Percentiles rank a stretch among this genome's conserved stretches.
phyloP scores from a whole-genome alignment of 2,113 vertebrate species.

The Vireo altiloquus region DNA sequence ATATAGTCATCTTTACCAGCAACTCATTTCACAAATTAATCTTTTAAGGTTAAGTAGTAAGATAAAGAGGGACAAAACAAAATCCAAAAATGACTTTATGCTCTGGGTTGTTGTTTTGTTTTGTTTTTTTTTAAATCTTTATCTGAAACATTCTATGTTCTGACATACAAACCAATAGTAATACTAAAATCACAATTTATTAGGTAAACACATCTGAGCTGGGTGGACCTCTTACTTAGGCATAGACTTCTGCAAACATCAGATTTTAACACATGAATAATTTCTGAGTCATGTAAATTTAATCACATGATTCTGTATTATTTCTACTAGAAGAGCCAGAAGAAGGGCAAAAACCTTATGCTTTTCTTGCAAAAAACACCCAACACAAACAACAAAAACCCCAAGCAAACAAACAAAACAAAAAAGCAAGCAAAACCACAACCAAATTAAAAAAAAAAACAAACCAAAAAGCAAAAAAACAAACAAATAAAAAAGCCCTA shows the following conservation, averaged over 20 bases:
- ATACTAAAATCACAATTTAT: background rate
- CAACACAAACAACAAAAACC: background rate
- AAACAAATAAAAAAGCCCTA: background rate
- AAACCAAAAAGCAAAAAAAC: background rate
- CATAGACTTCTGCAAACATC: background rate
- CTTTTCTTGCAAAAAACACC: background rate
- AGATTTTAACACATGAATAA: background rate
- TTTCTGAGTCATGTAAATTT: background rate
- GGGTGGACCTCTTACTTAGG: background rate
- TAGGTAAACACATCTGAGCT: background rate
- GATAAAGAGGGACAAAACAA: background rate
- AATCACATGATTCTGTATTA: background rate
- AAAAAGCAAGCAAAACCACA: background rate
- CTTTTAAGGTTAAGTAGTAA: background rate
- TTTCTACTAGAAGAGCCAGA: background rate
- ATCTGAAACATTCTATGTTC: background rate
- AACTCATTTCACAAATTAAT: background rate
- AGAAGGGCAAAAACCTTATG: background rate
- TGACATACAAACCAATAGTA: background rate
- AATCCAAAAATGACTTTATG: background rate
- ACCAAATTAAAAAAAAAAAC: background rate
- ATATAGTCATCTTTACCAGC: background rate
- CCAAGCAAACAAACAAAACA: background rate
- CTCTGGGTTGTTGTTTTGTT: background rate
- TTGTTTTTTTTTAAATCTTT: background rate